These are phyloP conservation scores for Spheniscus mendiculus DNA, from an alignment of 2,113 vertebrate genomes.

Conservation along the genomic window DNA sequence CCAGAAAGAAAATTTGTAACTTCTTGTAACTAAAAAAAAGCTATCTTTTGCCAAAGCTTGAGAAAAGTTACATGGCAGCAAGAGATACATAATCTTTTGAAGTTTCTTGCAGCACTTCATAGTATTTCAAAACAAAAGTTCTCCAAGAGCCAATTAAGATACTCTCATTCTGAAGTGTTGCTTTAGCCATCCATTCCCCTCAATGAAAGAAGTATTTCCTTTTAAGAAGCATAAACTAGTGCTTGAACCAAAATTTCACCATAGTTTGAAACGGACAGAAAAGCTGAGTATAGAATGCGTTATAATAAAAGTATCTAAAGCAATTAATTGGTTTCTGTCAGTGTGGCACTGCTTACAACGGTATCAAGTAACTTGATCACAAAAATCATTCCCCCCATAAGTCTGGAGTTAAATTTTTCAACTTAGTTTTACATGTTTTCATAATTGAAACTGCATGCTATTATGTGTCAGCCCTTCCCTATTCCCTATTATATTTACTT, in stretches of 20 bases:
- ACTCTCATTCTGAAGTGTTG: not conserved
- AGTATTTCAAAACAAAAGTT: constrained; percentile 68
- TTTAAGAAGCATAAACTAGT: not conserved
- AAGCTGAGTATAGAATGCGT: not conserved
- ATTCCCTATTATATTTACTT: not conserved
- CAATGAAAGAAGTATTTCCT: not conserved
- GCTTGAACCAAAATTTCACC: not conserved
- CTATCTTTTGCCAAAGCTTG: not conserved
- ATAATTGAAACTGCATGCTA: not conserved
- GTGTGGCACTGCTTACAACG: not conserved
- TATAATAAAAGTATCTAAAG: not conserved
- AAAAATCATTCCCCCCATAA: not conserved
- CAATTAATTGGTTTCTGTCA: not conserved
- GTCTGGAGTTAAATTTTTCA: not conserved
- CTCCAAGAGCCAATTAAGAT: not conserved
- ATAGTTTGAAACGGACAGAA: not conserved
- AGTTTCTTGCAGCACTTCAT: constrained; percentile 2
- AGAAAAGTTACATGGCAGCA: not conserved
- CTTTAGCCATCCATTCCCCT: not conserved
- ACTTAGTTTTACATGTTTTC: not conserved
- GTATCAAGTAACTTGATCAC: not conserved
- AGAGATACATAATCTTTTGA: constrained; percentile 19
- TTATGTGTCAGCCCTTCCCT: not conserved
- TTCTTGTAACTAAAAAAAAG: not conserved
- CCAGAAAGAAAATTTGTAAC: not conserved